Conservation (phyloP, 2,797 vertebrate genomes). For the Lacerta viridis region DNA sequence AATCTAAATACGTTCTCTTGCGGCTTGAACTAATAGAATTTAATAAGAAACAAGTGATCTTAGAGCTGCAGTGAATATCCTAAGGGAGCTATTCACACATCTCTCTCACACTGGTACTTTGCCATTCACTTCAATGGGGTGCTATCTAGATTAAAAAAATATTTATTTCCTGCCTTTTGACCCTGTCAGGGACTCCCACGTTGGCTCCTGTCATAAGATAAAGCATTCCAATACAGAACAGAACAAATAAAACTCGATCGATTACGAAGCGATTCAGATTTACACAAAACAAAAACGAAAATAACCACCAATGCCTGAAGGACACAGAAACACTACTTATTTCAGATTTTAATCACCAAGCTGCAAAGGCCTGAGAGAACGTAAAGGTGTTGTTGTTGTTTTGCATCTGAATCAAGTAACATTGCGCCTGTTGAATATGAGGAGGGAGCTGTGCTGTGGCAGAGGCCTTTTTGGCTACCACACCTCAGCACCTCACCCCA, state of each 20-base stretch:
- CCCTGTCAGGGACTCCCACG: neutral
- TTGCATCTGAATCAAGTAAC: neutral
- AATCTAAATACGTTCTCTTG: conserved; percentile 37
- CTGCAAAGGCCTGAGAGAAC: neutral
- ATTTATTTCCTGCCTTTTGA: neutral
- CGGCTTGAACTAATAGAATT: conserved; percentile 19
- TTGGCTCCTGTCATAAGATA: neutral
- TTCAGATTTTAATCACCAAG: neutral
- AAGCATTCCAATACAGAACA: neutral
- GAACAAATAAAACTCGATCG: neutral
- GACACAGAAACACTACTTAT: neutral
- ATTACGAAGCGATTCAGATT: neutral
- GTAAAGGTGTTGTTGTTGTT: neutral
- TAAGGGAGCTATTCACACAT: neutral
- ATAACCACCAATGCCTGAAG: neutral
- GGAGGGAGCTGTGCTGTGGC: neutral
- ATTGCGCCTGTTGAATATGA: neutral
- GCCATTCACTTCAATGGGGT: neutral
- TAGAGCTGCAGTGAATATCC: neutral
- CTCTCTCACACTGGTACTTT: neutral
- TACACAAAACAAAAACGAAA: neutral
- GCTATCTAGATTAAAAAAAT: neutral
- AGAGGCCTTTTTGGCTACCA: too few relatives aligned
- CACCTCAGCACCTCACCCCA: too few relatives aligned
- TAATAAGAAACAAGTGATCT: neutral